Conservation (phyloP, 2,797 vertebrate genomes). For the Muscicapa comitata region DNA sequence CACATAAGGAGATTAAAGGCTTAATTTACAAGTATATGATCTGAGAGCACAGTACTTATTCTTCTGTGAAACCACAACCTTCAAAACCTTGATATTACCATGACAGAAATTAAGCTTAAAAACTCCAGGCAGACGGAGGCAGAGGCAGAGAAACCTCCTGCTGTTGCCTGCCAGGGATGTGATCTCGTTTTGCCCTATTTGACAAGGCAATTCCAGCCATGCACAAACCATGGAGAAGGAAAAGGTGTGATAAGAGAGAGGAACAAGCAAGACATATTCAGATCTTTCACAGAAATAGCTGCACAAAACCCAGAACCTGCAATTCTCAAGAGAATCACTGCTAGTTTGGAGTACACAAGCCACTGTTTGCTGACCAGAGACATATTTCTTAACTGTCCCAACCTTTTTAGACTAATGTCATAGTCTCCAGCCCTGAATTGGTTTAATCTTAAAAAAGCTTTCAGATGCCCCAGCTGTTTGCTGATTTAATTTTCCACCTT, state of each 20-base stretch:
- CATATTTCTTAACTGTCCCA: neutral
- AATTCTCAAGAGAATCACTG: neutral
- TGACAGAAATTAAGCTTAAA: neutral
- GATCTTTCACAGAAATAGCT: neutral
- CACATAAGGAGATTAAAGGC: conserved; percentile 40
- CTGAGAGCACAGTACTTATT: neutral
- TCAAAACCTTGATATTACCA: neutral
- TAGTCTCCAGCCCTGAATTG: neutral
- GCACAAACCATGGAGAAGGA: neutral
- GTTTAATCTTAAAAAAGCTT: conserved; percentile 14
- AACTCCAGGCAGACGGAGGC: neutral
- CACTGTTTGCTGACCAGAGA: neutral
- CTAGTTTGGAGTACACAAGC: neutral
- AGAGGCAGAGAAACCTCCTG: neutral
- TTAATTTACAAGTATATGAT: conserved; percentile 48
- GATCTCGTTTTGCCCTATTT: neutral
- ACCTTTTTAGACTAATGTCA: neutral
- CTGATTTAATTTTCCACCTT: conserved; percentile 1
- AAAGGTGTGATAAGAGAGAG: neutral
- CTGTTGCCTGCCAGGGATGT: neutral
- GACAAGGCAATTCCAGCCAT: neutral
- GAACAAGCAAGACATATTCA: neutral
- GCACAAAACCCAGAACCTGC: neutral
- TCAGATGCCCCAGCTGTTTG: neutral
- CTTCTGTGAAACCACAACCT: neutral